Conservation (phyloP, 2,113 vertebrate genomes). For the Marmota flaviventris region DNA sequence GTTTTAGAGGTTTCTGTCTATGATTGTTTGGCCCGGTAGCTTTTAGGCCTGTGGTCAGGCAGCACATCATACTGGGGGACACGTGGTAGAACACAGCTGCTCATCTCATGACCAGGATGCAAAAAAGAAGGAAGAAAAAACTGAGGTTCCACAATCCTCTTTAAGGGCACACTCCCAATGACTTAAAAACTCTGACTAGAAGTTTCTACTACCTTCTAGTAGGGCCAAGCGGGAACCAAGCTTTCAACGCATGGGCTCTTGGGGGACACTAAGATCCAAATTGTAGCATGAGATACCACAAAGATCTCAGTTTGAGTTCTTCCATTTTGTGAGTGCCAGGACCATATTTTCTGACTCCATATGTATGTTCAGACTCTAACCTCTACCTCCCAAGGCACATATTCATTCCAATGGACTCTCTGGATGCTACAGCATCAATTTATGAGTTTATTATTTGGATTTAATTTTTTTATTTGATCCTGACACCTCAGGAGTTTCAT, state of each 20-base stretch:
- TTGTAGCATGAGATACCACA: not conserved
- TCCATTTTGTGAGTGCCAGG: conserved; percentile 24
- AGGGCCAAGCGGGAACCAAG: not conserved
- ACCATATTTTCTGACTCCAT: conserved; percentile 28
- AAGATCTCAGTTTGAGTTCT: conserved; percentile 42
- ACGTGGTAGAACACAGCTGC: not conserved
- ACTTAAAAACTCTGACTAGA: not conserved
- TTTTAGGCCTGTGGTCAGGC: not conserved
- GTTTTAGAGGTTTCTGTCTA: not conserved
- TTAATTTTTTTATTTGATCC: conserved; percentile 57
- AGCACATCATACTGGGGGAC: not conserved
- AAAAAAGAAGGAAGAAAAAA: not conserved
- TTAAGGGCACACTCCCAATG: not conserved
- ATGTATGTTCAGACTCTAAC: not conserved
- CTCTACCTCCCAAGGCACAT: not conserved
- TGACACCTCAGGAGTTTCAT: conserved; percentile 61
- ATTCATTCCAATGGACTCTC: conserved; percentile 12
- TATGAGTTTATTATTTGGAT: conserved; percentile 23
- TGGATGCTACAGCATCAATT: not conserved
- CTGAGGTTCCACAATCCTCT: not conserved
- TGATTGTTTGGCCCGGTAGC: not conserved
- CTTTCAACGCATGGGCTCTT: not conserved
- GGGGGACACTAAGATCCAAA: not conserved
- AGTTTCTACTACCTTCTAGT: not conserved
- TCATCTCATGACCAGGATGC: not conserved